Percentiles rank a stretch among this genome's conserved stretches.
Evolutionary conservation across 2,888 invertebrate species (phyloP).

Genomic region (Nomada goodeniana): DNA sequence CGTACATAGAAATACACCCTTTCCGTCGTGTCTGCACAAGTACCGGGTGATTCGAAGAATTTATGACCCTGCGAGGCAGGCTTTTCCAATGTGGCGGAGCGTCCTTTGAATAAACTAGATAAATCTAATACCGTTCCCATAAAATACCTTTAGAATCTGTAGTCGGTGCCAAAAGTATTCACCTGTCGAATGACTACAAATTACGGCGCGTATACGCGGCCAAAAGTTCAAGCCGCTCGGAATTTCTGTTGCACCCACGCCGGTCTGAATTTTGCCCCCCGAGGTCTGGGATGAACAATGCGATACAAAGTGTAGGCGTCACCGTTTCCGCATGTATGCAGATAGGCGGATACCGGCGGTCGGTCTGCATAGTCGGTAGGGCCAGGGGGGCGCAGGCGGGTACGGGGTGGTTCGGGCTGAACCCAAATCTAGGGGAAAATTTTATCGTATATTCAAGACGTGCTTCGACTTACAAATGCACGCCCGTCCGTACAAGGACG

Average conservation of each 20-base stretch:
- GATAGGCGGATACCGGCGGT: background rate
- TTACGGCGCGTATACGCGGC: background rate
- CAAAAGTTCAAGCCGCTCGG: background rate
- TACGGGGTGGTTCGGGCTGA: constrained; percentile 50
- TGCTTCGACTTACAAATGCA: constrained; percentile 79
- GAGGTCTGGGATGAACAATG: background rate
- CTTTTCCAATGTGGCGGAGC: background rate
- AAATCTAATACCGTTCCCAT: background rate
- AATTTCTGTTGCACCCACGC: background rate
- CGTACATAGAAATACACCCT: constrained; percentile 29
- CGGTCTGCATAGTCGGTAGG: background rate
- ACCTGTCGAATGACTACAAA: background rate
- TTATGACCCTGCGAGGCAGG: constrained; percentile 4
- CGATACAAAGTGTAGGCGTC: background rate
- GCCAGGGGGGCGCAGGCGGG: constrained; percentile 2
- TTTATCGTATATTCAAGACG: constrained; percentile 83
- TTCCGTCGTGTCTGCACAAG: constrained; percentile 7
- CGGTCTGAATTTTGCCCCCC: background rate
- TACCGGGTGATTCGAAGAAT: constrained; percentile 27
- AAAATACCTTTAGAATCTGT: background rate
- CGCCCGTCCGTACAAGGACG: constrained; percentile 39
- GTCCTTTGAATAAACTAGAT: background rate
- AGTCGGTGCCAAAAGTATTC: background rate
- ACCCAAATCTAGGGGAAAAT: constrained; percentile 79
- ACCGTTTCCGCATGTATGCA: constrained; percentile 1